phyloP scores from a whole-genome alignment of 2,888 invertebrate genomes.

The Liposcelis brunnea region DNA sequence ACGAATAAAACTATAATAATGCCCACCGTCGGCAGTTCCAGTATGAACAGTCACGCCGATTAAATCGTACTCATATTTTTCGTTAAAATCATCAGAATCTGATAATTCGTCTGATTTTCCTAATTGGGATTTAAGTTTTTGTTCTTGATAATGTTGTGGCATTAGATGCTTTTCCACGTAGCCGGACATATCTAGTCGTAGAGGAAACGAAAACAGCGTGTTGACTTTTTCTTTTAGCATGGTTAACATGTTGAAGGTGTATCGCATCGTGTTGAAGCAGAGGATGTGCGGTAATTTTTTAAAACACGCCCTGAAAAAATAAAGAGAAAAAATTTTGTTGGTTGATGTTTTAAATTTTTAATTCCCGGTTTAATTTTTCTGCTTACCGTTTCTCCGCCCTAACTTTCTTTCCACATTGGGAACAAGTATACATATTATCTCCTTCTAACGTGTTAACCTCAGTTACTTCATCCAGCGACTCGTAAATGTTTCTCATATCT shows the following conservation, averaged over 20 bases:
- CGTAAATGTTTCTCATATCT: constrained; percentile 88
- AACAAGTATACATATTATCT: constrained; percentile 95
- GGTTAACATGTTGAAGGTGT: constrained; percentile 93
- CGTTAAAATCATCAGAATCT: constrained; percentile 38
- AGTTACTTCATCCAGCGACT: constrained; percentile 90
- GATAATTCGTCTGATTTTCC: constrained; percentile 22
- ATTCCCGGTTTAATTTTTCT: too few relatives aligned
- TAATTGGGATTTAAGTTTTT: constrained; percentile 38
- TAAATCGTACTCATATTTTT: constrained; percentile 47
- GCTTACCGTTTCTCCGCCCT: constrained; percentile 73
- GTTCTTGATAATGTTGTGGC: constrained; percentile 71
- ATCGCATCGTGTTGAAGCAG: constrained; percentile 94
- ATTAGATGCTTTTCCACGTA: constrained; percentile 87
- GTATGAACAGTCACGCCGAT: constrained; percentile 94
- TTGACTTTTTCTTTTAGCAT: constrained; percentile 96
- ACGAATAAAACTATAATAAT: constrained; percentile 90
- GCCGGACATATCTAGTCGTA: constrained; percentile 82
- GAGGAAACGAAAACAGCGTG: constrained; percentile 90
- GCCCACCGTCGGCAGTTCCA: constrained; percentile 94
- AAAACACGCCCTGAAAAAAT: constrained; percentile 59
- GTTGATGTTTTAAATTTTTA: too few relatives aligned
- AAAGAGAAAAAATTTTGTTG: constrained; percentile 11
- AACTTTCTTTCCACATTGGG: constrained; percentile 87
- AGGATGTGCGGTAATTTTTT: constrained; percentile 83
- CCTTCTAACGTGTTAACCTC: constrained; percentile 93